phyloP scores from a whole-genome alignment of 2,113 vertebrate species.

The Solenodon paradoxus region DNA sequence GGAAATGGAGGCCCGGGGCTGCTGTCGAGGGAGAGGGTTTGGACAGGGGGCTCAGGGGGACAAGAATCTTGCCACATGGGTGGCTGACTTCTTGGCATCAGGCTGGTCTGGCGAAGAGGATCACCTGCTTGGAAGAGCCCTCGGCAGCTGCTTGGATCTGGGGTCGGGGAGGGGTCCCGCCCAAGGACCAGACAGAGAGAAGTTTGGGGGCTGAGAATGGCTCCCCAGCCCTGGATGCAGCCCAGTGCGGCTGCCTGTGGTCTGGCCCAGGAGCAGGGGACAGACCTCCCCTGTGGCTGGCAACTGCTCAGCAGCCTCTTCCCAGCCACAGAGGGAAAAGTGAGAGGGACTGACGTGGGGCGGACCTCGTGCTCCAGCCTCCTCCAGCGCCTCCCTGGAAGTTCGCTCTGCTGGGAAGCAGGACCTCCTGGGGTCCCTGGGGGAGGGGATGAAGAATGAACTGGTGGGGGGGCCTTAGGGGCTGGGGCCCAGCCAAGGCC shows the following conservation, averaged over 20 bases:
- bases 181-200: conserved; percentile 45
- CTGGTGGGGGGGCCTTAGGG: too few species aligned
- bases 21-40: neutral
- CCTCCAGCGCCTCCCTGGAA: neutral
- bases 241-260: conserved; percentile 71
- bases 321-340: conserved; percentile 44
- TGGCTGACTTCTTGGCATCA: conserved; percentile 52
- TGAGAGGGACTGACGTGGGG: conserved; percentile 61
- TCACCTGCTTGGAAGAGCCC: conserved; percentile 73
- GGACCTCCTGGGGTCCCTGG: neutral
- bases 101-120: conserved; percentile 66
- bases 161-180: conserved; percentile 73
- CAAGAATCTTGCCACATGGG: conserved; percentile 46
- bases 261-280: conserved; percentile 67
- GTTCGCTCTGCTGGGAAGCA: conserved; percentile 44
- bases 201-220: conserved; percentile 54
- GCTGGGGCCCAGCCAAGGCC: neutral
- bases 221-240: conserved; percentile 53
- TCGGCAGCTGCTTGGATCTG: conserved; percentile 45
- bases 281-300: conserved; percentile 75
- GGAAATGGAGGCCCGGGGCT: neutral
- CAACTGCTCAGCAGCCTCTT: conserved; percentile 61
- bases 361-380: conserved; percentile 58
- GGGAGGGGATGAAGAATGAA: neutral
- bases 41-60: neutral